These are phyloP conservation scores for Scelioninae gen. 1 DNA, from an alignment of 2,888 invertebrate species.

Conservation along the genomic window DNA sequence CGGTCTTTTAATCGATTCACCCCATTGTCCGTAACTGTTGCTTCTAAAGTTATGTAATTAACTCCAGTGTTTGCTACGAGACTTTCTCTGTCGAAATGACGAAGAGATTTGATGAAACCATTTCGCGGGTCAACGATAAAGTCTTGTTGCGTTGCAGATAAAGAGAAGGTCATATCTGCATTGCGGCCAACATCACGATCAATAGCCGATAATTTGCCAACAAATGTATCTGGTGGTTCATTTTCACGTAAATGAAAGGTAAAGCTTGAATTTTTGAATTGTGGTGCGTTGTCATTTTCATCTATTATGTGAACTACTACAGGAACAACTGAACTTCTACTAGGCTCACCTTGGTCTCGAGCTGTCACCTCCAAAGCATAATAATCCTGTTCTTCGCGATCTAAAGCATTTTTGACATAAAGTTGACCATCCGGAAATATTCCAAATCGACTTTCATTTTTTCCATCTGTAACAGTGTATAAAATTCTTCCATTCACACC, in stretches of 20 bases:
- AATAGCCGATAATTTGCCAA: conserved; percentile 94
- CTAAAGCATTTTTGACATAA: conserved; percentile 93
- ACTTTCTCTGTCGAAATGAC: conserved; percentile 95
- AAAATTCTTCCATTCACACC: conserved; percentile 91
- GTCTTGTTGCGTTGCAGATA: conserved; percentile 90
- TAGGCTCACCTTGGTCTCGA: conserved; percentile 91
- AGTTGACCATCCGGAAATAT: conserved; percentile 97
- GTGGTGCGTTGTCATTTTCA: conserved; percentile 98
- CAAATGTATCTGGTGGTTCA: conserved; percentile 94
- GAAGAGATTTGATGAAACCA: conserved; percentile 94
- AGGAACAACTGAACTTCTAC: conserved; percentile 93
- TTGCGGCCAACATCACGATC: conserved; percentile 96
- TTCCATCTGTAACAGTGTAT: conserved; percentile 94
- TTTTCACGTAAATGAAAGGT: conserved; percentile 95
- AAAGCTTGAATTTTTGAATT: conserved; percentile 95
- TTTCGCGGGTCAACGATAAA: conserved; percentile 95
- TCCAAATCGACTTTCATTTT: conserved; percentile 93
- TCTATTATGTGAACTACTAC: conserved; percentile 97
- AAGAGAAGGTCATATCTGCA: conserved; percentile 94
- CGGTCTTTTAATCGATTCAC: conserved; percentile 90
- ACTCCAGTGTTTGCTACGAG: conserved; percentile 91
- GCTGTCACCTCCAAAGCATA: conserved; percentile 95
- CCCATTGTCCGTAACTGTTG: conserved; percentile 94
- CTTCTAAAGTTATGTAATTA: conserved; percentile 93
- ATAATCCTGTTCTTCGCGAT: conserved; percentile 95